These are phyloP conservation scores for Lingula anatina DNA, from an alignment of 2,888 invertebrate species.

Conservation along the genomic window DNA sequence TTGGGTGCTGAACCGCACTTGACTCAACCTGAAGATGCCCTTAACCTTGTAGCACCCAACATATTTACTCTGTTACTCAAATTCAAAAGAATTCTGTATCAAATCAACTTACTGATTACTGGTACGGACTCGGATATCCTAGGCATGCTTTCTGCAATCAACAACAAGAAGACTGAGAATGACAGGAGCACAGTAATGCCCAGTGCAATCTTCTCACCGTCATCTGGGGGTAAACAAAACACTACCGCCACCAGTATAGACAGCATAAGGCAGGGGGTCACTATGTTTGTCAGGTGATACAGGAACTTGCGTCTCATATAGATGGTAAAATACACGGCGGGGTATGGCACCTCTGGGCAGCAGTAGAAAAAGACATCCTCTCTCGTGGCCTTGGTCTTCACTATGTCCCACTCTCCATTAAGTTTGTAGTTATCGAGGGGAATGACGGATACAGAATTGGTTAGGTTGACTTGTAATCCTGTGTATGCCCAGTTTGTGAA, in stretches of 20 bases:
- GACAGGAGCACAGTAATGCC: conserved; percentile 39
- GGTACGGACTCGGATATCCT: conserved; percentile 27
- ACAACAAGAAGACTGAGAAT: conserved; percentile 34
- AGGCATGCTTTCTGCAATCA: conserved; percentile 37
- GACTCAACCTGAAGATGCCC: too few relatives aligned
- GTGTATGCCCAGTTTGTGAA: conserved; percentile 27
- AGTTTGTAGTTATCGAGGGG: conserved; percentile 17
- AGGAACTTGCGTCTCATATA: conserved; percentile 18
- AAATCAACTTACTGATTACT: conserved; percentile 27
- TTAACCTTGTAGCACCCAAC: too few relatives aligned
- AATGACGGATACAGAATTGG: conserved; percentile 7
- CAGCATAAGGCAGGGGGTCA: conserved; percentile 33
- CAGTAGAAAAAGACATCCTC: conserved; percentile 17
- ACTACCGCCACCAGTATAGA: conserved; percentile 31
- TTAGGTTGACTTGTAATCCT: conserved; percentile 16
- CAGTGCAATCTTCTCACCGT: conserved; percentile 35
- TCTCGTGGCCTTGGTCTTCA: conserved; percentile 12
- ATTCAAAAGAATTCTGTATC: too few relatives aligned
- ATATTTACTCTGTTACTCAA: too few relatives aligned
- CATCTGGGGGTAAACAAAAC: conserved; percentile 36
- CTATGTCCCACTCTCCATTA: conserved; percentile 27
- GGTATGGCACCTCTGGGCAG: conserved; percentile 18
- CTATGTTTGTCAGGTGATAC: conserved; percentile 33
- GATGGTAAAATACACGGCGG: conserved; percentile 18
- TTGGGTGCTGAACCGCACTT: too few relatives aligned